Conservation (phyloP, 2,797 vertebrate genomes). For the Catostomus latipinnis region DNA sequence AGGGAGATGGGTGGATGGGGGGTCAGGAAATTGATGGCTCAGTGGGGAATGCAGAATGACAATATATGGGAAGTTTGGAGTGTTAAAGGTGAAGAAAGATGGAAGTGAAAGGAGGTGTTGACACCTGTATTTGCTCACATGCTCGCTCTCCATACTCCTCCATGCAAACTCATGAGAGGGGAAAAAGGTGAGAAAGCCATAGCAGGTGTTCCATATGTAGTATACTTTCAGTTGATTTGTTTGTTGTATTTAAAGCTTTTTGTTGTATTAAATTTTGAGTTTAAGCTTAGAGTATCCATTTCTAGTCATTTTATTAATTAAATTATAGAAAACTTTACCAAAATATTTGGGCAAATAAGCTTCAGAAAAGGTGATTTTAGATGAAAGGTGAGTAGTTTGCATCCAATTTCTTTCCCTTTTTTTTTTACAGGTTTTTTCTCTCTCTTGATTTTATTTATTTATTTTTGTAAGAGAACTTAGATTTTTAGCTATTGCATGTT, state of each 20-base stretch:
- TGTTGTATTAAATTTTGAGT: too few relatives aligned
- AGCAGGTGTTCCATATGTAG: too few relatives aligned
- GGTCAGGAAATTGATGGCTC: slow-evolving; percentile 36
- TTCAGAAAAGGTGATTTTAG: too few relatives aligned
- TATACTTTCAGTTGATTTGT: too few relatives aligned
- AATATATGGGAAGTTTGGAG: not conserved
- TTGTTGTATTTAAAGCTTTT: too few relatives aligned
- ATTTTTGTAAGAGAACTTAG: not conserved
- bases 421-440: not conserved
- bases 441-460: not conserved
- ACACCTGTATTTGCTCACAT: slow-evolving; percentile 22
- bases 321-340: too few relatives aligned
- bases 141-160: not conserved
- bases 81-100: slow-evolving; percentile 14
- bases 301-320: too few relatives aligned
- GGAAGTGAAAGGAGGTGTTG: slow-evolving; percentile 14
- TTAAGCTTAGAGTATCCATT: too few relatives aligned
- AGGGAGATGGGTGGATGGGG: slow-evolving; percentile 31
- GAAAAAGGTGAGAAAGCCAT: too few relatives aligned
- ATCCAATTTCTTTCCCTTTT: not conserved
- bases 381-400: too few relatives aligned
- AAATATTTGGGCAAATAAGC: too few relatives aligned
- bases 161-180: too few relatives aligned
- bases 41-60: slow-evolving; percentile 40
- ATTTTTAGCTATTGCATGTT: not conserved